A percentile compares a stretch with the other conserved stretches of the same genome.
Conservation (phyloP, 37 sponge, comb jelly and placozoan genomes). For the Petrosia ficiformis region DNA sequence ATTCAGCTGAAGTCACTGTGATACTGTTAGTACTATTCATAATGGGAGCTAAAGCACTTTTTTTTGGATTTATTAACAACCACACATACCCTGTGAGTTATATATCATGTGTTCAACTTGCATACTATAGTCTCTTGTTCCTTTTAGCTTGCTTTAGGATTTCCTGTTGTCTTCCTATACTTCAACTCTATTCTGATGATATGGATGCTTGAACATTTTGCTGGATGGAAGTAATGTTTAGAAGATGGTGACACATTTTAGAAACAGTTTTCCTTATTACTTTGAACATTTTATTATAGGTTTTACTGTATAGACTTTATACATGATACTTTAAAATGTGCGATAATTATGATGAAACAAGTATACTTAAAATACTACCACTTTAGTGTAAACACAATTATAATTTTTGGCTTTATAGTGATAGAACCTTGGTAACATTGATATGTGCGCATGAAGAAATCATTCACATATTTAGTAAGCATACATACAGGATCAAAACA, state of each 20-base stretch:
- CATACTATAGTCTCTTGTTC: background rate
- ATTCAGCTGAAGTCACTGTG: slow-evolving; percentile 89
- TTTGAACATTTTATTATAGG: background rate
- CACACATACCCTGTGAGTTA: slow-evolving; percentile 65
- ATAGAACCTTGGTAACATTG: too few relatives aligned
- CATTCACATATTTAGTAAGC: too few relatives aligned
- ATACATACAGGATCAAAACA: too few relatives aligned
- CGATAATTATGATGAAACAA: too few relatives aligned
- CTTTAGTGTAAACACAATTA: too few relatives aligned
- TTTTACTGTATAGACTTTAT: too few relatives aligned
- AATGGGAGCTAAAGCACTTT: slow-evolving; percentile 64
- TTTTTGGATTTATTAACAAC: slow-evolving; percentile 55
- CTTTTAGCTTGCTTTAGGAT: slow-evolving; percentile 47
- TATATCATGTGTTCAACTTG: background rate
- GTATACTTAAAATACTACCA: too few relatives aligned
- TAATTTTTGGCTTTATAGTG: too few relatives aligned
- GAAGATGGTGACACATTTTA: background rate
- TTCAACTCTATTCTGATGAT: slow-evolving; percentile 61
- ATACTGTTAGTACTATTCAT: slow-evolving; percentile 74
- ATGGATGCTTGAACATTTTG: slow-evolving; percentile 47
- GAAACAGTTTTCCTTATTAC: background rate
- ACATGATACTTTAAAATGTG: too few relatives aligned
- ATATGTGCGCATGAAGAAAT: too few relatives aligned
- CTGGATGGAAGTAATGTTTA: slow-evolving; percentile 48
- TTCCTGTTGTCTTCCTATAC: slow-evolving; percentile 63